Evolutionary conservation across 1,140 invertebrate genomes (phyloP).

Genomic region (Ceratoteleas bidentatus): DNA sequence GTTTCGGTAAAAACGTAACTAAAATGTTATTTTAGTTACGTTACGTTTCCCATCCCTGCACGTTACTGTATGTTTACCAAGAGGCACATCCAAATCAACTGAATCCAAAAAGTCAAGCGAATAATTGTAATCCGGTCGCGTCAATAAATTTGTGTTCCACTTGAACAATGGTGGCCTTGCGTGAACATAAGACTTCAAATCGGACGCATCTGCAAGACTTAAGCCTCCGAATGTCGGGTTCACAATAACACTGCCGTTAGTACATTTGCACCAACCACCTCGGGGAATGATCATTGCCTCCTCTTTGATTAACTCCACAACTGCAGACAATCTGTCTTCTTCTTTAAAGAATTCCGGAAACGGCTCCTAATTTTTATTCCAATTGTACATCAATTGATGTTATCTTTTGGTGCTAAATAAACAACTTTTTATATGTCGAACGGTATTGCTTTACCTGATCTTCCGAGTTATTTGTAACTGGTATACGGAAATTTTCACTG

Average conservation of each 20-base stretch:
- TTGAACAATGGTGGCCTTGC: constrained; percentile 84
- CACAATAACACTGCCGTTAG: constrained; percentile 84
- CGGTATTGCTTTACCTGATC: constrained; percentile 16
- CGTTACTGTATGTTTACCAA: constrained; percentile 73
- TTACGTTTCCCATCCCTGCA: too few species aligned
- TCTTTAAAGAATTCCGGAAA: constrained; percentile 84
- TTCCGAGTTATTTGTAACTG: constrained; percentile 62
- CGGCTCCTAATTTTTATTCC: constrained; percentile 53
- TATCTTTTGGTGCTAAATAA: too few species aligned
- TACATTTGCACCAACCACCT: constrained; percentile 86
- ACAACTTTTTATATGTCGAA: neutral
- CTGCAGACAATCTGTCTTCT: constrained; percentile 87
- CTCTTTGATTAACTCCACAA: constrained; percentile 85
- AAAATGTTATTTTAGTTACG: too few species aligned
- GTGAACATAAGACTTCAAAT: constrained; percentile 86
- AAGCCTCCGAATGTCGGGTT: constrained; percentile 87
- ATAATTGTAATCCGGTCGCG: constrained; percentile 88
- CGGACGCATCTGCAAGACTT: constrained; percentile 82
- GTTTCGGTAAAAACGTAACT: too few species aligned
- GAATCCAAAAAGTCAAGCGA: constrained; percentile 89
- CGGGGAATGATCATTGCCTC: constrained; percentile 87
- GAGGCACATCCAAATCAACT: constrained; percentile 85
- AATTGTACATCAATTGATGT: too few species aligned
- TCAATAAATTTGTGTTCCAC: constrained; percentile 87
- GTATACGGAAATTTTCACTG: constrained; percentile 77